Conservation (phyloP, 2,113 vertebrate species). For the Psittacara wagleri region DNA sequence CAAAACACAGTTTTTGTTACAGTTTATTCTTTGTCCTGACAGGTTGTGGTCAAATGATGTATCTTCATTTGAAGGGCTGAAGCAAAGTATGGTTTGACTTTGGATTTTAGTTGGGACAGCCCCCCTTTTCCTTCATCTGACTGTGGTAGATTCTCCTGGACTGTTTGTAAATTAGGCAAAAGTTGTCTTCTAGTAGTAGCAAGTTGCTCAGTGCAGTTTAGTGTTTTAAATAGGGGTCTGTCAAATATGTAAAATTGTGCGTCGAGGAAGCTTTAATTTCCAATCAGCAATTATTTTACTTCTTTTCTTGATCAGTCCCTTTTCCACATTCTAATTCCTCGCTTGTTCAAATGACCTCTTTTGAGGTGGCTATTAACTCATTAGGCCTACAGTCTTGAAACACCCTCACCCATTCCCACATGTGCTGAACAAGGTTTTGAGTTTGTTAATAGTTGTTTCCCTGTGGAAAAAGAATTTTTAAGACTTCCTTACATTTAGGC, state of each 20-base stretch:
- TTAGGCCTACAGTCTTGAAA: background rate
- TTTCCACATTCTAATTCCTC: background rate
- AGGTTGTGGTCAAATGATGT: accelerated
- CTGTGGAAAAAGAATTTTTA: background rate
- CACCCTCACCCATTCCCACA: background rate
- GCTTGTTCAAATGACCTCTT: background rate
- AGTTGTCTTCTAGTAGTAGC: background rate
- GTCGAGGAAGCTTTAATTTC: background rate
- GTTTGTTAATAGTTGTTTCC: background rate
- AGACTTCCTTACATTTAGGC: background rate
- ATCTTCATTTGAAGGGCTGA: accelerated
- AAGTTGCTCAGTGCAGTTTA: too few species aligned
- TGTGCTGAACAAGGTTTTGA: background rate
- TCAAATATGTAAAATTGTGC: accelerated
- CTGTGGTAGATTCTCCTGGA: background rate
- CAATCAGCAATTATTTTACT: too few species aligned
- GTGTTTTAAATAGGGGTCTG: background rate
- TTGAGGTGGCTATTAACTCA: background rate
- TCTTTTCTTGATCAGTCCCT: background rate
- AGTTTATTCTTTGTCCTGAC: background rate
- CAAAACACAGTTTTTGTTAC: background rate
- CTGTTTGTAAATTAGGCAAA: background rate
- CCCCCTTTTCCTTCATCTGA: background rate
- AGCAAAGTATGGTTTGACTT: background rate
- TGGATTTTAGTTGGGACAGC: background rate